Evolutionary conservation across 2,113 vertebrate genomes (phyloP), one percentile per base, ranked within the genome.

Genomic region (human (Homo sapiens)): DNA sequence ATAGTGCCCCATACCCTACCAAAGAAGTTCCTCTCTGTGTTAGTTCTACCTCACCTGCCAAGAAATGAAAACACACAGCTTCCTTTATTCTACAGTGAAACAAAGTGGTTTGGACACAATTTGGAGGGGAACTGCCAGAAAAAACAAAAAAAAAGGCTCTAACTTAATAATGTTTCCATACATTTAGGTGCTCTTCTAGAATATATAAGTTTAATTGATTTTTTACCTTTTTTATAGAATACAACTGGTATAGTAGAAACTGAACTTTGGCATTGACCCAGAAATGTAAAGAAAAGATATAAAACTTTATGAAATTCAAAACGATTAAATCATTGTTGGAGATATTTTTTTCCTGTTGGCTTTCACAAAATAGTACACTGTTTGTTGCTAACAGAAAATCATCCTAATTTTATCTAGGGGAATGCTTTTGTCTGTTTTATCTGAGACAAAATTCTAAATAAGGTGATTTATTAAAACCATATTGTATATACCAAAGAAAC

Each of bases 121-220:
- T 98, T 97, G 61, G 91, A 96, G 81, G 87, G 95, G 35, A 93
- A 57, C 18, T 97, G 92, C 97, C 97, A 98, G 95, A 97, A 98
- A 97, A 87, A 98, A 97, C 78, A 32, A 64, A 91, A 93, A 96
- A 96, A 97, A 96, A 93, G 1, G 2, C 50, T 97, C 97, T 97
- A 97, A 96, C 59, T 97, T 98, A 97, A 97, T 98, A 98, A 93
- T 78, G 52, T 89, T 98, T 97, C 87, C 55, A 91, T 98, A 88
- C 96, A 97, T 96, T 98, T 98, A 96, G 45, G 64, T 97, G 57
- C 40, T 97, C 9, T 97, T 93, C 73, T 96, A 97, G 45, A 97
- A 98, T 97, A 97, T 93, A 90, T 90, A 23, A 97, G 92, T 98
- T 97, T 90, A 98, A 97, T 88, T 98, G 87, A 97, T 96, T 96